Evolutionary conservation across 2,113 vertebrate species (phyloP).

Genomic region (Corythoichthys haematopterus): DNA sequence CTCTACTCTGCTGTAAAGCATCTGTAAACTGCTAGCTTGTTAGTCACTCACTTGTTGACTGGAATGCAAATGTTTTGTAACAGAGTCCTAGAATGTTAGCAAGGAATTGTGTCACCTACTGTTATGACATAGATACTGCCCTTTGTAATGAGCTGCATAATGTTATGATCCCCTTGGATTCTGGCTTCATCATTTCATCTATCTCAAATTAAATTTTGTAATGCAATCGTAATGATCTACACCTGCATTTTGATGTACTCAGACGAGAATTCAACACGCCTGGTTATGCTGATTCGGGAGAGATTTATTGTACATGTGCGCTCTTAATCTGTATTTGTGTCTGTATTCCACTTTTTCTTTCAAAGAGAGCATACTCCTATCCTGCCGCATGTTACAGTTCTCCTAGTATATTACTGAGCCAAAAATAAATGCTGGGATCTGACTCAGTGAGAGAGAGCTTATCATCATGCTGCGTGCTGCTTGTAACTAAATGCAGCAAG

Average conservation of each 20-base stretch:
- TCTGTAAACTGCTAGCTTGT: conserved; percentile 21
- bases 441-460: conserved; percentile 20
- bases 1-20: conserved; percentile 37
- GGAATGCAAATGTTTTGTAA: neutral
- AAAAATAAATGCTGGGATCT: conserved; percentile 35
- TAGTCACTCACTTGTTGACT: neutral
- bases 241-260: neutral
- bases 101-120: neutral
- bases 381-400: conserved; percentile 32
- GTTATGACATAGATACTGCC: neutral
- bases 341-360: conserved; percentile 8
- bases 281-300: neutral
- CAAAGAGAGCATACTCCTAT: neutral
- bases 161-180: neutral
- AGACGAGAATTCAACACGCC: neutral
- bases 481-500: conserved; percentile 18
- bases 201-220: neutral
- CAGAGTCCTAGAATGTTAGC: neutral
- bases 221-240: neutral
- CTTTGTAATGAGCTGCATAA: conserved; percentile 1
- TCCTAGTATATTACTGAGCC: conserved; percentile 12
- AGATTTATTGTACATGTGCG: neutral
- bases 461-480: conserved; percentile 19
- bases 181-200: neutral
- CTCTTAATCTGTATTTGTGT: no score